These are phyloP conservation scores for Pachycephala philippinensis DNA, from an alignment of 2,113 vertebrate genomes.

Conservation along the genomic window DNA sequence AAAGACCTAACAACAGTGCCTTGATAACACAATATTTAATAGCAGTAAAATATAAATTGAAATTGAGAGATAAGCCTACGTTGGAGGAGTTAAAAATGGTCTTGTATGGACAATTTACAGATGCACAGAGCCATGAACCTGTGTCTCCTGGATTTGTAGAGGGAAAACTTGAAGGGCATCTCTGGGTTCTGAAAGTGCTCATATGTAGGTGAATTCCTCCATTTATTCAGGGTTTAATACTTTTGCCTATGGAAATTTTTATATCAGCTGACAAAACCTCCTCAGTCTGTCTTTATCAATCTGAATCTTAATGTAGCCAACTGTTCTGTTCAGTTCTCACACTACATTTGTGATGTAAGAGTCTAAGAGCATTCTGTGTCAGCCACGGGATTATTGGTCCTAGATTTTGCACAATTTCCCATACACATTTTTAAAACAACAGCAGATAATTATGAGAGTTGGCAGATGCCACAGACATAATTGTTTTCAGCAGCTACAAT, in stretches of 20 bases:
- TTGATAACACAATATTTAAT: not conserved
- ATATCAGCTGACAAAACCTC: not conserved
- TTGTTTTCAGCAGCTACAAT: slow-evolving; percentile 25
- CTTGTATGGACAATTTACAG: not conserved
- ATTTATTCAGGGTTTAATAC: not conserved
- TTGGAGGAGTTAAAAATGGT: not conserved
- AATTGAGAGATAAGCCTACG: not conserved
- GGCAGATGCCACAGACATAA: slow-evolving; percentile 5
- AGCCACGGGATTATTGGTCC: slow-evolving; percentile 14
- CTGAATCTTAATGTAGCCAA: not conserved
- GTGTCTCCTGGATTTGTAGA: not conserved
- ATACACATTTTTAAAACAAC: slow-evolving; percentile 1
- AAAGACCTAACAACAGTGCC: not conserved
- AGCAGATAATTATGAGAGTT: not conserved
- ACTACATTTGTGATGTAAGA: not conserved
- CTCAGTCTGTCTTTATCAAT: not conserved
- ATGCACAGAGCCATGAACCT: not conserved
- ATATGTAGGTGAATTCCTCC: not conserved
- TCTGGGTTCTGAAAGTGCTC: not conserved
- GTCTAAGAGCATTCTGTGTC: slow-evolving; percentile 19
- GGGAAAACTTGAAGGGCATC: not conserved
- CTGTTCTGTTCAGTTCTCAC: slow-evolving; percentile 4
- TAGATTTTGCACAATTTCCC: slow-evolving; percentile 28
- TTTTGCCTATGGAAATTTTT: slow-evolving; percentile 20
- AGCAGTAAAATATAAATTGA: not conserved